These are phyloP conservation scores for Cuculus canorus DNA, from an alignment of 2,797 vertebrate genomes.

Conservation along the genomic window DNA sequence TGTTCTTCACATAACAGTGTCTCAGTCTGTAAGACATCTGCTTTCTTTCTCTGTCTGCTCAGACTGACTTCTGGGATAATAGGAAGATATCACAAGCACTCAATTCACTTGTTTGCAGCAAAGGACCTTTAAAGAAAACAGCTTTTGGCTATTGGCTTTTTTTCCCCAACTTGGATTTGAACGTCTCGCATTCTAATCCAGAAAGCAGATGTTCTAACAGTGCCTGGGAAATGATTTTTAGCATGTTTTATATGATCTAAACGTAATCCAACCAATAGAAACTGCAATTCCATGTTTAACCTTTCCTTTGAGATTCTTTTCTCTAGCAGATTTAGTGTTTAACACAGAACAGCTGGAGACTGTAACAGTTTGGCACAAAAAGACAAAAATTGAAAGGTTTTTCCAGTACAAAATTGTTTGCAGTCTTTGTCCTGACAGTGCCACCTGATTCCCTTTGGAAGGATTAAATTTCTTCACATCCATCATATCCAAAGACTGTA, in stretches of 20 bases:
- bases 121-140: slow-evolving; percentile 49
- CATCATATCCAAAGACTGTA: slow-evolving; percentile 86
- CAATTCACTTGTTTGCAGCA: slow-evolving; percentile 51
- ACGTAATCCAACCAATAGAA: slow-evolving; percentile 20
- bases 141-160: not conserved
- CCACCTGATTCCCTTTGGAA: slow-evolving; percentile 80
- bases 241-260: slow-evolving; percentile 46
- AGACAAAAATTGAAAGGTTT: slow-evolving; percentile 43
- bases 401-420: slow-evolving; percentile 75
- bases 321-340: slow-evolving; percentile 50
- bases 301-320: slow-evolving; percentile 42
- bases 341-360: slow-evolving; percentile 71
- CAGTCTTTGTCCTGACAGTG: slow-evolving; percentile 76
- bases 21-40: not conserved
- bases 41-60: not conserved
- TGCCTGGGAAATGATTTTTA: slow-evolving; percentile 54
- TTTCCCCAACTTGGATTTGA: slow-evolving; percentile 41
- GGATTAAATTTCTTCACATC: slow-evolving; percentile 89
- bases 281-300: slow-evolving; percentile 6
- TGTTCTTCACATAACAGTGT: slow-evolving; percentile 15
- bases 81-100: slow-evolving; percentile 33
- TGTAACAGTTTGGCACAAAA: slow-evolving; percentile 62
- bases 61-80: slow-evolving; percentile 20
- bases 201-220: slow-evolving; percentile 67
- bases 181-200: slow-evolving; percentile 50